Base-by-base conservation (phyloP, 2,888 invertebrate genomes). In the Amphipoea lucens region DNA sequence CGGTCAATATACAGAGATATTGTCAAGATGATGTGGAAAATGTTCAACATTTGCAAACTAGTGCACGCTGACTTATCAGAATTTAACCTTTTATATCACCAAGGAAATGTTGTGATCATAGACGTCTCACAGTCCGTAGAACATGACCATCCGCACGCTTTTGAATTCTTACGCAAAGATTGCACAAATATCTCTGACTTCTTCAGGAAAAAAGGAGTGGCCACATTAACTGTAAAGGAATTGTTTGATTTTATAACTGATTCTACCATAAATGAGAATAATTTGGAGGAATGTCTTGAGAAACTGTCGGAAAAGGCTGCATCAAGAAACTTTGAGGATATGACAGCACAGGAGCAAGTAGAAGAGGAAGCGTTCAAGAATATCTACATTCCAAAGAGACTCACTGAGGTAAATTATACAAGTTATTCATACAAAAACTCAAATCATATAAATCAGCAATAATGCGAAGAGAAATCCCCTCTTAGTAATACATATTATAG, bases 101-200 rank as follows among this genome's bases (percentile, higher is more conserved):
- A 98, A 91, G 98, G 98, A 0, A 97, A 98, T 91, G 95, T 99
- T n/a, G 98, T 98, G 81, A 98, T 99, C 40, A 99, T 99, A 91
- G 99, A 99, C 96, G 99, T 99, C 0, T 99, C 99, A 0, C 99
- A 99, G 93, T 98, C 99, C 0, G 99, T 99, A 0, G 99, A 99
- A 95, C 99, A 99, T 94, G 99, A 99, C 94, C 99, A 99, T 97
- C 99, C 99, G 0, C 98, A 98, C 95, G 99, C 99, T 0, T 97
- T 99, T 87, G 99, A 99, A 84, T 99, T 99, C 94, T 97, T 99
- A 70, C 97, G 99, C 80, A 99, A 98, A 93, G 99, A 99, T 96
- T 99, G 99, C 92, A 98, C 98, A 42, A 99, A 99, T 94, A 98
- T 99, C 78, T 97, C 97, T 87, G 99, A 99, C 82, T 99, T 98